Evolutionary conservation across 2,113 vertebrate genomes (phyloP).

Genomic region (Noturus placidus): DNA sequence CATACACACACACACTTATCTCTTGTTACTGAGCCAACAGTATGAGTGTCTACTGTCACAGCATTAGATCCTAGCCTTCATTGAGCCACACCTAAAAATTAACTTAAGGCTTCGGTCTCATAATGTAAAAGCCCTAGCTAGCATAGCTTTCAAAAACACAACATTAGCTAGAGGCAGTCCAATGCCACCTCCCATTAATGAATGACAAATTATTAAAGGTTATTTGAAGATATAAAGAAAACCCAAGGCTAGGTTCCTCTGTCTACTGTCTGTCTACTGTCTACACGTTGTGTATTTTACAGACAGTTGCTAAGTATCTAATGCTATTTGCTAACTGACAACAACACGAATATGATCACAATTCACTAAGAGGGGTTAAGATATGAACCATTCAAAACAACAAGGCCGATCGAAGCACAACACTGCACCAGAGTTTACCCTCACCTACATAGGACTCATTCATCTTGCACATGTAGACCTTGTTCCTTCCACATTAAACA

Average conservation of each 20-base stretch:
- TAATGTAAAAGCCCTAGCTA: neutral
- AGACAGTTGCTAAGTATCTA: neutral
- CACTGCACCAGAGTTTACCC: neutral
- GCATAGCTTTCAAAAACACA: neutral
- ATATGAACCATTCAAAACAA: neutral
- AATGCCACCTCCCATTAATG: neutral
- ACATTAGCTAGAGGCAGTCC: too few relatives aligned
- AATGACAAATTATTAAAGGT: neutral
- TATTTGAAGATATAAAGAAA: neutral
- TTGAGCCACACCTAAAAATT: neutral
- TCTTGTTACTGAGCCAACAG: neutral
- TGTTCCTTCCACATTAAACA: neutral
- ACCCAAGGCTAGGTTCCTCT: neutral
- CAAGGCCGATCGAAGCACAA: too few relatives aligned
- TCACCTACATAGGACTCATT: neutral
- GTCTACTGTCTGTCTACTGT: neutral
- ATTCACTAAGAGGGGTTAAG: neutral
- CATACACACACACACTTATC: fast-evolving
- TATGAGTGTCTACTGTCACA: neutral
- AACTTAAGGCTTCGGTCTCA: neutral
- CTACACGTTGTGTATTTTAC: neutral
- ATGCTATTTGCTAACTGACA: neutral
- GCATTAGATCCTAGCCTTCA: neutral
- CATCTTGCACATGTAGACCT: neutral
- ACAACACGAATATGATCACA: neutral